Base-by-base conservation (phyloP, 2,113 vertebrate genomes). In the Suricata suricatta region DNA sequence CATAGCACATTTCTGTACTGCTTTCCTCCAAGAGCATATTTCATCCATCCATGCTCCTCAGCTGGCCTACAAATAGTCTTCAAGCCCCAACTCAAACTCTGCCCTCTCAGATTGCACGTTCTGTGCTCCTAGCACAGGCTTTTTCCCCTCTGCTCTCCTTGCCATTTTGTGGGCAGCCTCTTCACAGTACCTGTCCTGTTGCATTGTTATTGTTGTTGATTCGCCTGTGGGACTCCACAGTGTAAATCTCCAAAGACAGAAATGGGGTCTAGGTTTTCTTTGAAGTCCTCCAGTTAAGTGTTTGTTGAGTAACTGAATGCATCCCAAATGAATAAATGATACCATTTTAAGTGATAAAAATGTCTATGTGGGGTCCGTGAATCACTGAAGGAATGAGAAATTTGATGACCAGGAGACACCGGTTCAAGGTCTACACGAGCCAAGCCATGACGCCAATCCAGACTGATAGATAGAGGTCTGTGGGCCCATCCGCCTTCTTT, bases 61-160 rank as follows among this genome's bases (percentile, higher is more conserved):
- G 66, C 64, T 68, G 19, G 12, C 68, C 33, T n/a, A 35, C 35
- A 3, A 12, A 31, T 77, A 69, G 54, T 50, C 38, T 64, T 81
- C 57, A 16, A 2, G 86, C 60, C 80, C 35, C 68, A 38, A 7
- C 35, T 63, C 47, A 19, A 5, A 7, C 29, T 6, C 71, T 3
- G 31, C 57, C 17, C 60, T n/a, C 64, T 74, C 5, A 0, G 0
- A 2, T 16, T 50, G 1, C 3, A 41, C 6, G 35, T 41, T 79
- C 38, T 14, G 29, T 29, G 29, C 41, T 64, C 8, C 47, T 1
- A 17, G 16, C 63, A 14, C 82, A 8, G 0, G n/a, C 33, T 25
- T 23, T 81, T 16, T 29, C 29, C 25, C 12, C 5, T 5, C 0
- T 5, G 52, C 12, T 57, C 33, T 13, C 77, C 47, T 35, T 16